A percentile compares a stretch with the other conserved stretches of the same genome.
Conservation (phyloP, 2,888 invertebrate genomes). For the Euzophera pinguis region DNA sequence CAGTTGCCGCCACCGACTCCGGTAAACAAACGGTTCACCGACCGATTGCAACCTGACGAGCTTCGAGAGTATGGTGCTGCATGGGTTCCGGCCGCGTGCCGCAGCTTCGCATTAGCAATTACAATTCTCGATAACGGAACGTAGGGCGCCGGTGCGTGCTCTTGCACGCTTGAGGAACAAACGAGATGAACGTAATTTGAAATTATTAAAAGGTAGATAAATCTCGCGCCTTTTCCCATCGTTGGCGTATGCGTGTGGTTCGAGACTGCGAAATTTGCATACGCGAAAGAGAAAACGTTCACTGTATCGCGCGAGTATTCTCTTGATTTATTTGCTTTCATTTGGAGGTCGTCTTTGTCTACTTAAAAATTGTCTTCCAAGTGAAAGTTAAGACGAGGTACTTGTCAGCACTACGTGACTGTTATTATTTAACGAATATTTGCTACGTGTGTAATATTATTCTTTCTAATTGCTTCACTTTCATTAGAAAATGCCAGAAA, state of each 20-base stretch:
- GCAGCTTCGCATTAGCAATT: slow-evolving; percentile 64
- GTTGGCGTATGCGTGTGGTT: slow-evolving; percentile 17
- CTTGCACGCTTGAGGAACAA: slow-evolving; percentile 58
- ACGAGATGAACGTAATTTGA: slow-evolving; percentile 36
- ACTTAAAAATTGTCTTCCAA: slow-evolving; percentile 45
- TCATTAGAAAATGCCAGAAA: neutral
- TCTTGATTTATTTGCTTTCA: slow-evolving; percentile 65
- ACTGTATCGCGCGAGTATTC: slow-evolving; percentile 38
- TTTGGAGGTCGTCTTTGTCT: slow-evolving; percentile 57
- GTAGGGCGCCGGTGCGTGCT: slow-evolving; percentile 52
- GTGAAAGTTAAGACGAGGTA: slow-evolving; percentile 60
- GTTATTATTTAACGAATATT: slow-evolving; percentile 32
- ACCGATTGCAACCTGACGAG: slow-evolving; percentile 64
- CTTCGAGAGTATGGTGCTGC: slow-evolving; percentile 41
- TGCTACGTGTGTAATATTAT: slow-evolving; percentile 3
- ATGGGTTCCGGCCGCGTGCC: slow-evolving; percentile 37
- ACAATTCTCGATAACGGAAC: slow-evolving; percentile 67
- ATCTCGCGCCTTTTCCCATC: slow-evolving; percentile 18
- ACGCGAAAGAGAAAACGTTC: slow-evolving; percentile 59
- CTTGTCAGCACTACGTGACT: slow-evolving; percentile 44
- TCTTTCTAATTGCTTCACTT: neutral
- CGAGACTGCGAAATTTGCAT: slow-evolving; percentile 36
- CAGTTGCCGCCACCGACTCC: slow-evolving; percentile 54
- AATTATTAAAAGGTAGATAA: too few relatives aligned
- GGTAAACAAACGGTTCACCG: slow-evolving; percentile 78